These are phyloP conservation scores for Callitettix versicolor DNA, from an alignment of 1,140 invertebrate genomes.

Conservation along the genomic window DNA sequence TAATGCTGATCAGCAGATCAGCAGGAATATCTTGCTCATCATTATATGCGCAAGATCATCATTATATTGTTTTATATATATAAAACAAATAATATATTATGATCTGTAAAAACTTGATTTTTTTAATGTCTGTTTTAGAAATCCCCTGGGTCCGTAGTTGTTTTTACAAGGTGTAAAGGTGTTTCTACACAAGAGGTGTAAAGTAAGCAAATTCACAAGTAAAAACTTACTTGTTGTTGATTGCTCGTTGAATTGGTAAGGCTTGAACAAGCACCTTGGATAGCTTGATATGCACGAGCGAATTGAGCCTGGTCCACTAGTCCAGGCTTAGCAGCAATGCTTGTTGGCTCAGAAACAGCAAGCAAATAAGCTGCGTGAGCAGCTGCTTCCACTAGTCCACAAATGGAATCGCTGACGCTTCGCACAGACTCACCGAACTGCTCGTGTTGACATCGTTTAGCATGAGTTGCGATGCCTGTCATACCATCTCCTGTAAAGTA, in stretches of 20 bases:
- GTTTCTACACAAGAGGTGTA: no score
- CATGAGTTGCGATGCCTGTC: conserved; percentile 87
- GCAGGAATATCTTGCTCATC: no score
- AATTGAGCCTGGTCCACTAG: conserved; percentile 88
- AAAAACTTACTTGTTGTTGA: conserved; percentile 61
- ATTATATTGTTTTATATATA: no score
- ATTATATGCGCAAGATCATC: no score
- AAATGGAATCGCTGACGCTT: conserved; percentile 76
- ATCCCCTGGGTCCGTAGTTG: no score
- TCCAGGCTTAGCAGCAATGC: conserved; percentile 80
- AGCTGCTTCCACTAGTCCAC: conserved; percentile 85
- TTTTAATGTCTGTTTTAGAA: no score
- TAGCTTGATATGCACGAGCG: conserved; percentile 75
- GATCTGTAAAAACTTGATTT: no score
- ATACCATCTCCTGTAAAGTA: conserved; percentile 80
- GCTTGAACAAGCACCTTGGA: conserved; percentile 75
- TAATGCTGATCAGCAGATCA: no score
- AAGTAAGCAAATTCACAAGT: no score
- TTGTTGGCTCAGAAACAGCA: conserved; percentile 82
- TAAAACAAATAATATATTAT: no score
- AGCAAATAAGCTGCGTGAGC: conserved; percentile 90
- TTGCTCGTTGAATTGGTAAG: conserved; percentile 63
- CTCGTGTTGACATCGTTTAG: conserved; percentile 78
- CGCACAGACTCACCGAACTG: conserved; percentile 79
- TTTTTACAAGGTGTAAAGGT: no score